These are phyloP conservation scores for Xestia xanthographa DNA, from an alignment of 2,888 invertebrate genomes.

Conservation along the genomic window DNA sequence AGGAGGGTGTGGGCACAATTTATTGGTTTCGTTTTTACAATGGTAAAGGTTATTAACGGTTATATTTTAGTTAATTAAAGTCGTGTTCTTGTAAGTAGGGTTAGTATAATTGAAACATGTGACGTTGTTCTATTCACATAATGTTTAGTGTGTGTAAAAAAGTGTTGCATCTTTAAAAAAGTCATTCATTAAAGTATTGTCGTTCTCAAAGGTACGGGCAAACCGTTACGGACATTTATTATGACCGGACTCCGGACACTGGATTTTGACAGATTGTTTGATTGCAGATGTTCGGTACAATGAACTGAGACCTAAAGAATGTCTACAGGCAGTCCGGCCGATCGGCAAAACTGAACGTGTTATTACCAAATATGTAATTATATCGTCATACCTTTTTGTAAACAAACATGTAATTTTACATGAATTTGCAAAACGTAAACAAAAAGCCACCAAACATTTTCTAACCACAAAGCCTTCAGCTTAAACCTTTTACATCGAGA, in stretches of 20 bases:
- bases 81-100: not conserved
- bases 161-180: not conserved
- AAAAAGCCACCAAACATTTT: not conserved
- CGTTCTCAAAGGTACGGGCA: not conserved
- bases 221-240: not conserved
- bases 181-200: not conserved
- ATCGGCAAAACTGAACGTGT: not conserved
- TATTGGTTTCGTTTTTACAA: slow-evolving; percentile 26
- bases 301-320: not conserved
- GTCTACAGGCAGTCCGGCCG: not conserved
- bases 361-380: too few species aligned
- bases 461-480: slow-evolving; percentile 10
- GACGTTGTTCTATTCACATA: not conserved
- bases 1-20: slow-evolving; percentile 53
- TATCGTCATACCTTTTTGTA: too few species aligned
- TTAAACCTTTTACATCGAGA: slow-evolving; percentile 68
- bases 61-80: not conserved
- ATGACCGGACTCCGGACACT: not conserved
- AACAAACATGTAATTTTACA: not conserved
- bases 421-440: not conserved
- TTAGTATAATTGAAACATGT: not conserved
- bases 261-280: not conserved
- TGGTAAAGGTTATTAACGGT: not conserved
- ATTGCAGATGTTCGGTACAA: too few species aligned
- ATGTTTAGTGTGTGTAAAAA: not conserved